phyloP scores from a whole-genome alignment of 2,888 invertebrate genomes.

The Lithosia quadra region DNA sequence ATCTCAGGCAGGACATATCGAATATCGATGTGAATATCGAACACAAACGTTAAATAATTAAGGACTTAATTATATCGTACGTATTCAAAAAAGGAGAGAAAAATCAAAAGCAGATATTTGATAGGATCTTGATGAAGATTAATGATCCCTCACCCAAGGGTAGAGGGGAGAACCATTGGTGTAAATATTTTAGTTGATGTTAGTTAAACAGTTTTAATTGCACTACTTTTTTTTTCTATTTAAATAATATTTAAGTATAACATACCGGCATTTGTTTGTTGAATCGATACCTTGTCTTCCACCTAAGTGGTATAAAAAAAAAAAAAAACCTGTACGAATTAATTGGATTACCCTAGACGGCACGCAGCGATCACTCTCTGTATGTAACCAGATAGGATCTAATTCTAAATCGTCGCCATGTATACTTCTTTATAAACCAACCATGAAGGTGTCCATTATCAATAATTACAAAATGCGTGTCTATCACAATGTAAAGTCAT shows the following conservation, averaged over 20 bases:
- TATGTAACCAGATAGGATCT: constrained; percentile 28
- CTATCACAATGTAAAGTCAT: constrained; percentile 65
- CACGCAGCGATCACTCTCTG: not conserved
- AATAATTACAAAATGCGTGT: constrained; percentile 46
- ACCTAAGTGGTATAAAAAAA: too few species aligned
- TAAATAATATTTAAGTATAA: not conserved
- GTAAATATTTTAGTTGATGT: too few species aligned
- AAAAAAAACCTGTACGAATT: not conserved
- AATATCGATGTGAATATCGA: too few species aligned
- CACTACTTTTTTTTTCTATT: not conserved
- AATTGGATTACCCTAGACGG: not conserved
- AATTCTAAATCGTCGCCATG: constrained; percentile 25
- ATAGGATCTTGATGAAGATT: constrained; percentile 2
- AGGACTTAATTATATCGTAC: not conserved
- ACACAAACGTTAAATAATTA: not conserved
- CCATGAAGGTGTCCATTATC: constrained; percentile 45
- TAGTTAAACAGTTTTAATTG: not conserved
- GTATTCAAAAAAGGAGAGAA: not conserved
- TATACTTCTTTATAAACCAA: constrained; percentile 22
- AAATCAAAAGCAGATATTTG: not conserved
- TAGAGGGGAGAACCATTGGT: not conserved
- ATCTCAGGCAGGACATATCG: too few species aligned
- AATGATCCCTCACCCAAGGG: not conserved
- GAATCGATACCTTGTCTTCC: not conserved
- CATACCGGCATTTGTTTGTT: not conserved